These are phyloP conservation scores for Drosophila virilis DNA, from an alignment of 1,140 invertebrate species.

Conservation along the genomic window DNA sequence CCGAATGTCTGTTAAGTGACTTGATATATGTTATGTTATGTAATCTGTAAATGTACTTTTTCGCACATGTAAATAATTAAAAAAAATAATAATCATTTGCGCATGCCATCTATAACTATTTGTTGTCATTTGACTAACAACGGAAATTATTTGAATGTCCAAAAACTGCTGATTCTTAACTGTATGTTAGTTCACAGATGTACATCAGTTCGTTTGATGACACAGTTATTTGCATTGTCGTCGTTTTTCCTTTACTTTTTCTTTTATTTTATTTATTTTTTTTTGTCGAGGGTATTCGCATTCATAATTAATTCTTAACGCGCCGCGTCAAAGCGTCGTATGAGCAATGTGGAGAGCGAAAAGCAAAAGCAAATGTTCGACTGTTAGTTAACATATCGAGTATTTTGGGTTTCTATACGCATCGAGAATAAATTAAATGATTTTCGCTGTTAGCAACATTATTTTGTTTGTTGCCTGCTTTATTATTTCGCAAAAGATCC, in stretches of 20 bases:
- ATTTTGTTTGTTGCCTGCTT: slow-evolving; percentile 47
- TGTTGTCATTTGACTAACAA: neutral
- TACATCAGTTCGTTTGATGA: neutral
- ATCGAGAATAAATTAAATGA: slow-evolving; percentile 74
- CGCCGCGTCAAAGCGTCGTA: slow-evolving; percentile 54
- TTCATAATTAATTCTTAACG: slow-evolving; percentile 47
- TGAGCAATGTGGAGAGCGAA: slow-evolving; percentile 43
- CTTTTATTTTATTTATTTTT: slow-evolving; percentile 5
- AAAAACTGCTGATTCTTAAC: neutral
- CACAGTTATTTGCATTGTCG: slow-evolving; percentile 7
- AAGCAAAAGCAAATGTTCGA: slow-evolving; percentile 24
- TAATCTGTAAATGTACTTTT: too few species aligned
- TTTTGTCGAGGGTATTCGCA: slow-evolving; percentile 30
- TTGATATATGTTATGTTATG: neutral
- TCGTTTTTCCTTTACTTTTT: neutral
- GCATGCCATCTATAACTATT: neutral
- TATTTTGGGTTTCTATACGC: slow-evolving; percentile 54
- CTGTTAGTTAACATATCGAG: slow-evolving; percentile 1
- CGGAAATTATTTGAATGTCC: neutral
- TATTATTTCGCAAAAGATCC: slow-evolving; percentile 32
- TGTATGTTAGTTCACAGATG: slow-evolving; percentile 12
- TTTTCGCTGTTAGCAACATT: slow-evolving; percentile 25
- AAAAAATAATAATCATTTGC: neutral
- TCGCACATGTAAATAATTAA: neutral
- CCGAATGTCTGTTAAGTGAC: neutral